Conservation (phyloP, 2,113 vertebrate genomes). For the Trinectes maculatus region DNA sequence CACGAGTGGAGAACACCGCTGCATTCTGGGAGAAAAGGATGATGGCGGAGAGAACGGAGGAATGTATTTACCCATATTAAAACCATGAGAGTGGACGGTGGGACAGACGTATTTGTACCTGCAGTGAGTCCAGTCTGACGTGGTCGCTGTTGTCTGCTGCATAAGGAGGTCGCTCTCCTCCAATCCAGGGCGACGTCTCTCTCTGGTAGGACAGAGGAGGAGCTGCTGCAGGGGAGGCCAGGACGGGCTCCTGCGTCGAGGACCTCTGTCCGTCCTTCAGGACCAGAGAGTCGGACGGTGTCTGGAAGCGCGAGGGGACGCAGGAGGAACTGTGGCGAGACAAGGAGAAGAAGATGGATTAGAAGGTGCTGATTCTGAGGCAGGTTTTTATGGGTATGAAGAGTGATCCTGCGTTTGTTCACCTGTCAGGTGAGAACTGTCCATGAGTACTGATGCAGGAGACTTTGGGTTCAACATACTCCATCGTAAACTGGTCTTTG, state of each 20-base stretch:
- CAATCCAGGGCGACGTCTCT: constrained; percentile 52
- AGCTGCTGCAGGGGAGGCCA: constrained; percentile 77
- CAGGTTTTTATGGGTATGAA: not conserved
- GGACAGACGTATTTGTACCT: too few species aligned
- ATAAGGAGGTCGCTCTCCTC: constrained; percentile 77
- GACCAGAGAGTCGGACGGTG: constrained; percentile 87
- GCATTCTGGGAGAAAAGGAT: constrained; percentile 82
- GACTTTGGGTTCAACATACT: constrained; percentile 86
- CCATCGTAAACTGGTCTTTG: constrained; percentile 83
- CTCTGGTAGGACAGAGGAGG: constrained; percentile 54
- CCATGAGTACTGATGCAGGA: constrained; percentile 90
- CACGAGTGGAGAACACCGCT: constrained; percentile 82
- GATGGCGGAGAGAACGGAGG: not conserved
- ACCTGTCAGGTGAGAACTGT: constrained; percentile 88
- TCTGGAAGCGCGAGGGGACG: constrained; percentile 90
- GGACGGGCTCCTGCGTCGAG: constrained; percentile 69
- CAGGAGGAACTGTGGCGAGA: constrained; percentile 73
- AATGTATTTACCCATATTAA: too few species aligned
- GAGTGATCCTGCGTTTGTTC: not conserved
- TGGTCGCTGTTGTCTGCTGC: constrained; percentile 83
- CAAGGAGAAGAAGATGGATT: too few species aligned
- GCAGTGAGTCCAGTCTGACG: constrained; percentile 84
- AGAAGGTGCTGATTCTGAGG: not conserved
- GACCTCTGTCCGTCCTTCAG: constrained; percentile 87
- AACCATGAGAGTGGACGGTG: too few species aligned